Base-by-base conservation (phyloP, 2,797 vertebrate genomes). In the Cryptoblepharus egeriae region DNA sequence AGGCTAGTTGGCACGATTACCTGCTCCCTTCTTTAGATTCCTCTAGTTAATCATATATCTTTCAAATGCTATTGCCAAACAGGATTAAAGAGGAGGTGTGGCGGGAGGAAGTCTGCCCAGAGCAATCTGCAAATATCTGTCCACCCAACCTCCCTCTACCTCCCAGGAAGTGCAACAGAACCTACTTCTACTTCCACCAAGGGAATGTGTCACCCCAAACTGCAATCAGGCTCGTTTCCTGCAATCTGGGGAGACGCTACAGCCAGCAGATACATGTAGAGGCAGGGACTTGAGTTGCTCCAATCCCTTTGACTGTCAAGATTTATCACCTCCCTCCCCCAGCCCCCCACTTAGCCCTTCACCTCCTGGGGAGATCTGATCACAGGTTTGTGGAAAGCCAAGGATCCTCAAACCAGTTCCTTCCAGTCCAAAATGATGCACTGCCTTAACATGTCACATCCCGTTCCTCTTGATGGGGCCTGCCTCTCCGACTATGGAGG, bases 381-480 rank as follows among this genome's bases (percentile, higher is more conserved):
- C 61, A 28, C 57, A 68, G 24, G 63, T 52, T 64, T 55, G 39
- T 45, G 39, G 24, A 82, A 69, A 82, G 69, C 42, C 5, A 61
- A 61, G 63, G 45, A 72, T 28, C 68, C 35, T 32, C 60, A 42
- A 52, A 55, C 81, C 60, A 64, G 45, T 72, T 72, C 69, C 75
- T 65, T 39, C 67, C 61, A 72, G 68, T 28, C 79, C 37, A 32
- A 55, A 12, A 35, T 39, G n/a, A 52, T 77, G 68, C 42, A 37
- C 32, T 24, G 32, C 58, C 75, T 72, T 68, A 72, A 77, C 81
- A 24, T 83, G 81, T 64, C 52, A 30, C 61, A 39, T 83, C 81
- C 39, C 28, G 60, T 73, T 77, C 60, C 60, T 72, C 68, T 65
- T 77, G 75, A 72, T 8, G 55, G 60, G 58, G 37, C 58, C 30